These are phyloP conservation scores for Lepidostoma basale DNA, from an alignment of 1,140 invertebrate genomes.

Conservation along the genomic window DNA sequence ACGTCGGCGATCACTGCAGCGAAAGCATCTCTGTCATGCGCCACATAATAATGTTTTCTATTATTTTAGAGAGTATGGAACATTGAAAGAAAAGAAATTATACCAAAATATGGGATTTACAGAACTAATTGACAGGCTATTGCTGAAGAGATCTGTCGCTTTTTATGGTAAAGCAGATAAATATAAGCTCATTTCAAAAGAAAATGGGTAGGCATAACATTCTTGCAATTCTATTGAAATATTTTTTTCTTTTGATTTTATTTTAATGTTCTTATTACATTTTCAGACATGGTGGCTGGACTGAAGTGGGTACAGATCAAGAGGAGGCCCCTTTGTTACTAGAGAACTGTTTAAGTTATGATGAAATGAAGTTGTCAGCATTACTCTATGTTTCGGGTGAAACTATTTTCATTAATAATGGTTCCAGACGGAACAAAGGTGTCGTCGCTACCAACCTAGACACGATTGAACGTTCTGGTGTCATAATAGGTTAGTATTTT, in stretches of 20 bases:
- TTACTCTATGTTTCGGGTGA: constrained; percentile 62
- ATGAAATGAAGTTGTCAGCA: constrained; percentile 64
- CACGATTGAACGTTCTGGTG: constrained; percentile 47
- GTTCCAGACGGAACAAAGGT: constrained; percentile 62
- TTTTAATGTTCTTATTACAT: neutral
- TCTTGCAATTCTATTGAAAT: neutral
- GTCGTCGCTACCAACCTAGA: constrained; percentile 44
- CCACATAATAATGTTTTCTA: neutral
- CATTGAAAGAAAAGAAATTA: neutral
- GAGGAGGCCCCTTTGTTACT: constrained; percentile 57
- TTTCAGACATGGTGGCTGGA: constrained; percentile 49
- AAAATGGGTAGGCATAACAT: neutral
- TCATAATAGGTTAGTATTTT: constrained; percentile 45
- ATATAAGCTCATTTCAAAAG: neutral
- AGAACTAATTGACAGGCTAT: neutral
- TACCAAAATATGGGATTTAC: neutral
- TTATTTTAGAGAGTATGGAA: neutral
- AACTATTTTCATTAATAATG: constrained; percentile 65
- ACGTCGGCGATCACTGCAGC: no score
- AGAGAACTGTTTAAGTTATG: constrained; percentile 57
- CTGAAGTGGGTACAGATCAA: constrained; percentile 56
- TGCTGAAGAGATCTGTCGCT: constrained; percentile 4
- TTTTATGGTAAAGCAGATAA: neutral
- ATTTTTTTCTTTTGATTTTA: neutral
- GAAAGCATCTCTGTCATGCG: no score